Evolutionary conservation across 2,888 invertebrate genomes (phyloP).

Genomic region (Zygothrica quintamaculata): DNA sequence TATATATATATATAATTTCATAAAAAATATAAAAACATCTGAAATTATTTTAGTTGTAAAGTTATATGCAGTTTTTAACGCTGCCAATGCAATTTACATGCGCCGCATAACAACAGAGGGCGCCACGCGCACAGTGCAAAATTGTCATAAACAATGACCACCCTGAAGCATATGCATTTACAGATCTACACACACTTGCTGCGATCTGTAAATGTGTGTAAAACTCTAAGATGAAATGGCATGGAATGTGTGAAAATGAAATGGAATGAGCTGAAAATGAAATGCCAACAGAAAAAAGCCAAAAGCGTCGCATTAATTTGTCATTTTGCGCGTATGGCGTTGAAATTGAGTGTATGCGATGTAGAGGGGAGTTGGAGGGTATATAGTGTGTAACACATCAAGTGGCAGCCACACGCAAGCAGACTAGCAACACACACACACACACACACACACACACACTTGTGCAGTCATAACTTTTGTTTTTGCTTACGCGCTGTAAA

Average conservation of each 20-base stretch:
- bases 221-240: no score
- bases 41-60: conserved; percentile 1
- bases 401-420: conserved; percentile 57
- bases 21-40: no score
- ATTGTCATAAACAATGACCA: conserved; percentile 63
- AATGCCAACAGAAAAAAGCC: conserved; percentile 30
- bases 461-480: conserved; percentile 46
- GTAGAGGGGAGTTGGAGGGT: not conserved
- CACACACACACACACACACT: conserved; percentile 1
- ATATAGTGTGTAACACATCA: conserved; percentile 43
- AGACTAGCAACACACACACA: conserved; percentile 3
- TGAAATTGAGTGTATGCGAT: conserved; percentile 40
- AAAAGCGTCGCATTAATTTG: conserved; percentile 73
- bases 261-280: conserved; percentile 8
- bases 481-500: conserved; percentile 61
- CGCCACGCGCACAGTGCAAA: conserved; percentile 38
- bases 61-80: no score
- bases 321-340: conserved; percentile 69
- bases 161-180: no score
- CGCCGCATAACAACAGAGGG: conserved; percentile 28
- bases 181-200: no score
- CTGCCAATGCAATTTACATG: no score
- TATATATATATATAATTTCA: no score
- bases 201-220: no score
- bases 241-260: no score